These are phyloP conservation scores for Fregata magnificens DNA, from an alignment of 2,113 vertebrate genomes.

Conservation along the genomic window DNA sequence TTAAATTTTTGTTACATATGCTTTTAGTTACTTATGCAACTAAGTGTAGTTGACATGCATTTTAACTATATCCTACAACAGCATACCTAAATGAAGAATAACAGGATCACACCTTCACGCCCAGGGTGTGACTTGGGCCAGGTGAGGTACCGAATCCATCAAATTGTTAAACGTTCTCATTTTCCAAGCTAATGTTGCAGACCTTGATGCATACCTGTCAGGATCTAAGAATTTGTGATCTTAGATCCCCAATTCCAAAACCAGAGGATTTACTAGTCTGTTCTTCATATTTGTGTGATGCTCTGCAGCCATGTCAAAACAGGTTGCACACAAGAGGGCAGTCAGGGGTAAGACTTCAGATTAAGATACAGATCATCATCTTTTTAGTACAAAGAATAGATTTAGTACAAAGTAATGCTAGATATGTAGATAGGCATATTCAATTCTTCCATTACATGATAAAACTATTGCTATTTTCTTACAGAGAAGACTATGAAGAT, in stretches of 20 bases:
- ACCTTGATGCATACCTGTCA: background rate
- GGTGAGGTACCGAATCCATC: accelerated
- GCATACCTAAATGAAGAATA: background rate
- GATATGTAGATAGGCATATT: background rate
- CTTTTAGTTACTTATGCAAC: background rate
- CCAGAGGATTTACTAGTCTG: background rate
- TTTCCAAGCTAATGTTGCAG: background rate
- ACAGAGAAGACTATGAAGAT: background rate
- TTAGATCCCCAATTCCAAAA: background rate
- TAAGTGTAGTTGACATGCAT: background rate
- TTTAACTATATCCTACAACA: background rate
- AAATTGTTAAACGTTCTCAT: background rate
- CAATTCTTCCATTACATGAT: background rate
- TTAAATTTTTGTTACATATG: background rate
- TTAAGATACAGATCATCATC: background rate
- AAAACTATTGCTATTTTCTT: background rate
- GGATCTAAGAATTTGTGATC: background rate
- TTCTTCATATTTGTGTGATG: background rate
- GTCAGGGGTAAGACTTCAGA: background rate
- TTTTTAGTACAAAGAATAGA: background rate
- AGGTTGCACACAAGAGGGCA: background rate
- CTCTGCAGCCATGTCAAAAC: background rate
- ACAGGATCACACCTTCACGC: background rate
- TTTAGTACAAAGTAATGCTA: background rate
- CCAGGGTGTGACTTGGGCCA: background rate